Evolutionary conservation across 2,888 invertebrate genomes (phyloP).

Genomic region (Temnothorax ravouxi): DNA sequence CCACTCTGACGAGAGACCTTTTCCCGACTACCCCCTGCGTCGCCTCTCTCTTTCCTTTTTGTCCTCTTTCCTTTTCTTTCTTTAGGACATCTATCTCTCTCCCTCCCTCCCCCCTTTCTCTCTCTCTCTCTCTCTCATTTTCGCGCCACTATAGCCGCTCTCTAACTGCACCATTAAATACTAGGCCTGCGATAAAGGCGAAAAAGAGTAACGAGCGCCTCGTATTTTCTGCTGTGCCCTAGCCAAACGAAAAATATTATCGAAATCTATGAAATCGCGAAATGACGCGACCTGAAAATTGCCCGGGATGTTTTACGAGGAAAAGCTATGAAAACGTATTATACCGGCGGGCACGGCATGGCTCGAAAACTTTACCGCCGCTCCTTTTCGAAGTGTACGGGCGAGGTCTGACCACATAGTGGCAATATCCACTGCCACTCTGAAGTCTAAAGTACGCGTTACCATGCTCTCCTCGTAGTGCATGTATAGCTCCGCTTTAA

Average conservation of each 20-base stretch:
- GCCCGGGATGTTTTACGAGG: conserved; percentile 40
- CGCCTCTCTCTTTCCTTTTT: not conserved
- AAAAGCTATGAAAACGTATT: conserved; percentile 20
- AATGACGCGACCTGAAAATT: conserved; percentile 38
- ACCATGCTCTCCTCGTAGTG: not conserved
- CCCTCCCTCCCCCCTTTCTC: not conserved
- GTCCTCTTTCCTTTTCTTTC: not conserved
- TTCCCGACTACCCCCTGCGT: conserved; percentile 19
- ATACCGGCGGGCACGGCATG: not conserved
- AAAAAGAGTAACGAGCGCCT: conserved; percentile 50
- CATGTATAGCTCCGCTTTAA: not conserved
- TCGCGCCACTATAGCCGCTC: conserved; percentile 24
- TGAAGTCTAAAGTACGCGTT: not conserved
- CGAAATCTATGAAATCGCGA: conserved; percentile 48
- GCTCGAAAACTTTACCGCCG: not conserved
- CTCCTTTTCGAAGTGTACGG: conserved; percentile 6
- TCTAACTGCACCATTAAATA: conserved; percentile 55
- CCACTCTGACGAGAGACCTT: conserved; percentile 57
- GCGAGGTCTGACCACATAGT: conserved; percentile 23
- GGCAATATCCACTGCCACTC: conserved; percentile 3
- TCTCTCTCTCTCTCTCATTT: conserved; percentile 24
- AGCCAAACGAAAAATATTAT: conserved; percentile 45
- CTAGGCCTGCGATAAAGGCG: conserved; percentile 47
- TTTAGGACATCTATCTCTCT: not conserved
- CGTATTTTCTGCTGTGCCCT: conserved; percentile 41